Evolutionary conservation across 2,797 vertebrate genomes (phyloP), one percentile per base, ranked within the genome.

Genomic region (Eidolon dupreanum): DNA sequence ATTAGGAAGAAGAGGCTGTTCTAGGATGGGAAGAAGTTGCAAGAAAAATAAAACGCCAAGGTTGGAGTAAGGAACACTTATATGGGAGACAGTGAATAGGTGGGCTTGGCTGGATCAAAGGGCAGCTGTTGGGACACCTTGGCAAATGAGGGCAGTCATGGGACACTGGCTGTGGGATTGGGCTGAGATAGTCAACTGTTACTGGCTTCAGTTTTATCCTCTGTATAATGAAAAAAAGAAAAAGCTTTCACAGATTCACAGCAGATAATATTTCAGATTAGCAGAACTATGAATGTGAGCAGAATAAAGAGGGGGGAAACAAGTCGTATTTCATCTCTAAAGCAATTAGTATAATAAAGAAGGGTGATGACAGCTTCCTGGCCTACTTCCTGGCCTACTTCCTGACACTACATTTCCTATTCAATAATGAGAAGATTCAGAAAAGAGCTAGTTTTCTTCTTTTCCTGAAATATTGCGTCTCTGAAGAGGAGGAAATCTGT

Each of bases 271-370:
- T 87, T 93, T 71, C 77, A 49, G 94, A 90, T 51, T 31, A 68
- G n/a, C 43, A 65, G 79, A 63, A 71, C 74, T 84, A 26, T 89
- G 83, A 87, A 36, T 53, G 33, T 49, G 65, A 90, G 38, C 46
- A 61, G 75, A 51, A 57, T n/a, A 51, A 63, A 79, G 66, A 61
- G 59, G 61, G 66, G 20, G 24, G 31, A 73, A 84, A 57, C 28
- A 61, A 73, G 55, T n/a, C 20, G 16, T 63, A 88, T 83, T 97
- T 95, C 82, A 93, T 92, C 36, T 88, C 94, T 77, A 82, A 78
- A 96, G 93, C 93, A 95, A 92, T 94, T 95, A 96, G 93, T 71
- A 41, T 93, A 95, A 96, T 61, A 92, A 94, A 94, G 75, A 95
- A 73, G 36, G 61, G 87, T 38, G 15, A 90, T 49, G 75, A 93